phyloP scores from a whole-genome alignment of 2,888 invertebrate species.

The Cataglyphis rosenhaueri region DNA sequence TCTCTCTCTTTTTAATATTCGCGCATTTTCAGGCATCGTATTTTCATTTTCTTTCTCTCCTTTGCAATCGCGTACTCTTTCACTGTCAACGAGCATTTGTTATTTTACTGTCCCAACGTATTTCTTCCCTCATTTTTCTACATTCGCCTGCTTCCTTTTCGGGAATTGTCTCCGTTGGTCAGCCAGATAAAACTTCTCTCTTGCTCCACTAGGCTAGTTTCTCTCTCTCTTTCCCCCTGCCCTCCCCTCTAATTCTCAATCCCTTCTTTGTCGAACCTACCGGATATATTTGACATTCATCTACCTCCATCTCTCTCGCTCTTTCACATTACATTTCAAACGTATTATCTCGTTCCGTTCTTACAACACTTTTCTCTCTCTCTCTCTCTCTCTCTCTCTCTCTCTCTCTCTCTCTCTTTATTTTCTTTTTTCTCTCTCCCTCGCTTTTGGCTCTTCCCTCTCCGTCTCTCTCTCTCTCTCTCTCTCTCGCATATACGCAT shows the following conservation, averaged over 20 bases:
- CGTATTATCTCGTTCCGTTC: slow-evolving; percentile 14
- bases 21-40: neutral
- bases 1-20: neutral
- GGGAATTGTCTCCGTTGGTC: slow-evolving; percentile 17
- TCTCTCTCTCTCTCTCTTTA: neutral
- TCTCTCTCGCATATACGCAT: slow-evolving; percentile 8
- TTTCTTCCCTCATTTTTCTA: slow-evolving; percentile 27
- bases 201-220: neutral
- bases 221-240: neutral
- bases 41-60: neutral
- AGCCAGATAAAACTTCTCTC: slow-evolving; percentile 16
- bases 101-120: neutral
- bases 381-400: neutral
- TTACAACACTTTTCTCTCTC: slow-evolving; percentile 1
- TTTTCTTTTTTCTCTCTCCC: neutral
- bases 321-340: slow-evolving; percentile 21
- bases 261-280: slow-evolving; percentile 12
- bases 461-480: neutral
- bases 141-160: neutral
- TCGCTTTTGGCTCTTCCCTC: neutral
- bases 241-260: neutral
- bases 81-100: neutral
- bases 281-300: slow-evolving; percentile 31
- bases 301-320: neutral
- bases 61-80: slow-evolving; percentile 24